A percentile compares a stretch with the other conserved stretches of the same genome.
Conservation (phyloP, 2,113 vertebrate genomes). For the Rousettus leschenaultii region DNA sequence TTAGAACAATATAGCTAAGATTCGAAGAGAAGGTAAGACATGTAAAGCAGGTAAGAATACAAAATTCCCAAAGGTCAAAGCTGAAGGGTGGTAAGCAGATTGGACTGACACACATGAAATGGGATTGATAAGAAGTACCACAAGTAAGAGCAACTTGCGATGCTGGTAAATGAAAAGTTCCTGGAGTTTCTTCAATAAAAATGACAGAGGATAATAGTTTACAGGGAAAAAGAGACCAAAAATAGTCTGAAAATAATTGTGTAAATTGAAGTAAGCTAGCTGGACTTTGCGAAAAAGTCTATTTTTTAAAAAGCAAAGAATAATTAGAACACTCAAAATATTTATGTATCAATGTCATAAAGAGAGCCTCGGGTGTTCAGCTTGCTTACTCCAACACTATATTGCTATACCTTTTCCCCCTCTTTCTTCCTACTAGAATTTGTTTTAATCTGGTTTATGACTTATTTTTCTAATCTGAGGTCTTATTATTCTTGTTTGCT, state of each 20-base stretch:
- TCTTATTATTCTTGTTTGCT: not conserved
- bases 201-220: not conserved
- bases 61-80: not conserved
- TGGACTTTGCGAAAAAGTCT: not conserved
- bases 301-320: not conserved
- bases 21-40: not conserved
- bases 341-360: not conserved
- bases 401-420: not conserved
- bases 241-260: not conserved
- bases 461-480: not conserved
- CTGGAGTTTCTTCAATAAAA: not conserved
- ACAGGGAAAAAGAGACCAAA: not conserved
- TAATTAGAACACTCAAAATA: not conserved
- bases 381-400: not conserved
- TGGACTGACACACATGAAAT: not conserved
- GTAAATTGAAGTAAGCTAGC: not conserved
- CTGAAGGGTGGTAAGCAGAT: not conserved
- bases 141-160: not conserved
- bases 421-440: not conserved
- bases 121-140: not conserved
- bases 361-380: not conserved
- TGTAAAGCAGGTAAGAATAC: not conserved
- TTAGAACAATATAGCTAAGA: not conserved
- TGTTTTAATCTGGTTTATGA: not conserved
- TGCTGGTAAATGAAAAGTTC: not conserved